Evolutionary conservation across 2,888 invertebrate genomes (phyloP), one percentile per base, ranked within the genome.

Genomic region (Cataglyphis rosenhaueri): DNA sequence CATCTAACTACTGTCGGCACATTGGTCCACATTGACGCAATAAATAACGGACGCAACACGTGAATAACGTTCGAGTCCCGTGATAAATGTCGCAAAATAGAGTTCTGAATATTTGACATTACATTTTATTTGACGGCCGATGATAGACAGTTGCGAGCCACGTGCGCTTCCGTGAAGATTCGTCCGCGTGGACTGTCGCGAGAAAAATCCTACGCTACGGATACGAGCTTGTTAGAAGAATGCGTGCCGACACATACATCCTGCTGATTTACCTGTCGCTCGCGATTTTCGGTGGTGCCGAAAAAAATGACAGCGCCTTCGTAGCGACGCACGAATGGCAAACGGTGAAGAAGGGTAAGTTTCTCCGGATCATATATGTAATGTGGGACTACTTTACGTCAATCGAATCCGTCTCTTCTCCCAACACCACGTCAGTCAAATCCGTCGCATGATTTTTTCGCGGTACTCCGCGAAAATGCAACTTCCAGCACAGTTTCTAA

Each of bases 301-400:
- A 89, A 57, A 93, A 92, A 85, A 94, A 94, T 66, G 88, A 91
- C 5, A 93, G 91, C 68, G 92, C 94, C 87, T 96, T 97, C 93
- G 94, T 96, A 35, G 95, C 96, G 18, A 96, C 96, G 1, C 93
- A 95, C 12, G 96, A 96, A 91, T 97, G 97, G 97, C 96, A 96
- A 93, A 94, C 95, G 84, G 95, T 97, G 6, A 94, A 95, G 91
- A 95, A 96, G 95, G 96, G 97, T 96, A 93, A 91, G 89, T 87
- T 82, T 75, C 71, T 25, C 29, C 65, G 62, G 78, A 1, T 59
- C 29, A 57, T 3, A 1, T 35, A 9, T 59, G 62, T 59, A 44
- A 78, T 64, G 70, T 68, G 66, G 85, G 78, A 82, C 86, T 84
- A 84, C 83, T 85, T 87, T 84, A 79, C 83, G 84, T 21, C 84